Percentiles rank a stretch among this genome's conserved stretches.
Evolutionary conservation across 2,888 invertebrate genomes (phyloP).

Genomic region (Cyclophora punctaria): DNA sequence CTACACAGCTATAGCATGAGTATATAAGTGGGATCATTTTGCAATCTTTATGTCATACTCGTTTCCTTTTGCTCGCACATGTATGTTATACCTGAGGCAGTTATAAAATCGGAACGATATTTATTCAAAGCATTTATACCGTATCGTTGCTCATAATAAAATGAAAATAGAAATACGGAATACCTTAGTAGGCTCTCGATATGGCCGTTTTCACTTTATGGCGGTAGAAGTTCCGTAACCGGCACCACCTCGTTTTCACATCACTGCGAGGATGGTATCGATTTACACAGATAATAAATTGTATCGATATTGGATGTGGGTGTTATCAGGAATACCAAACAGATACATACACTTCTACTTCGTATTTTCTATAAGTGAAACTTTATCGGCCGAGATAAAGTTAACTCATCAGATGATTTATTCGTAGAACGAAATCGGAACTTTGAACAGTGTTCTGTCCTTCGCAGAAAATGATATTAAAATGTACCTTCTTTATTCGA

Average conservation of each 20-base stretch:
- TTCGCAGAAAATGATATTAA: no score
- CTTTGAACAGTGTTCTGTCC: no score
- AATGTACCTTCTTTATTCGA: no score
- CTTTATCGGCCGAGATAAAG: background rate
- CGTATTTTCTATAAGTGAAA: background rate
- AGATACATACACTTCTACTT: background rate
- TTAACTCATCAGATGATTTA: background rate
- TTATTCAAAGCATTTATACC: slow-evolving; percentile 6
- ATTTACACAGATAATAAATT: slow-evolving; percentile 24
- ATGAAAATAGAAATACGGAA: slow-evolving; percentile 34
- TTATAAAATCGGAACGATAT: background rate
- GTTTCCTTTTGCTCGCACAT: background rate
- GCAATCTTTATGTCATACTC: no score
- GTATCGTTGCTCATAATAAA: slow-evolving; percentile 24
- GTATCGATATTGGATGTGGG: slow-evolving; percentile 19
- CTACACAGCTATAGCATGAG: no score
- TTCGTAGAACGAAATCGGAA: no score
- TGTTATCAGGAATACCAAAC: slow-evolving; percentile 14
- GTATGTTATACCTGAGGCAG: background rate
- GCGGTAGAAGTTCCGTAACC: slow-evolving; percentile 27
- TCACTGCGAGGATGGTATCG: slow-evolving; percentile 21
- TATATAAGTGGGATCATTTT: no score
- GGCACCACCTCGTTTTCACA: slow-evolving; percentile 32
- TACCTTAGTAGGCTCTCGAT: slow-evolving; percentile 26
- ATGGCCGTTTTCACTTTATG: slow-evolving; percentile 36